A percentile compares a stretch with the other conserved stretches of the same genome.
Evolutionary conservation across 2,888 invertebrate species (phyloP).

Genomic region (Pandemis cinnamomeana): DNA sequence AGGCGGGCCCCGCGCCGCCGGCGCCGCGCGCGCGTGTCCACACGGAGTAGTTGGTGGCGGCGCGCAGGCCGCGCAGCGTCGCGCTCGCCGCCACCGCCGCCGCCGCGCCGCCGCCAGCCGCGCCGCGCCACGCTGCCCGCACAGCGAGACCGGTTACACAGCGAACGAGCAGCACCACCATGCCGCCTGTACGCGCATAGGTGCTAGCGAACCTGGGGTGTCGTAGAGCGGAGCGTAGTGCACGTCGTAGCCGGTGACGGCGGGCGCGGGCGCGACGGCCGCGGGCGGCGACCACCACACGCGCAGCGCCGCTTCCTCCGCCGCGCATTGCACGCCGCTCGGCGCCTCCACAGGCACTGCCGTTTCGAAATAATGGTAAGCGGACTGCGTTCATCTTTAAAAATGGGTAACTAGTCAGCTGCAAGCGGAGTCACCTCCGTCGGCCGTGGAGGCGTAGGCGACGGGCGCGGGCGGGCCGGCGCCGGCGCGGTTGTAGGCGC

Average conservation of each 20-base stretch:
- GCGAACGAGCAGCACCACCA: no score
- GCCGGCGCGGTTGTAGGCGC: constrained; percentile 92
- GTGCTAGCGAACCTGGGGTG: constrained; percentile 49
- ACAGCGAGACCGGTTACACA: no score
- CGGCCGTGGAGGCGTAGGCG: constrained; percentile 89
- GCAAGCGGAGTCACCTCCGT: constrained; percentile 84
- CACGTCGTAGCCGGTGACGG: constrained; percentile 88
- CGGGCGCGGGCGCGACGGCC: constrained; percentile 56
- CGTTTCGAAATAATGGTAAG: not conserved
- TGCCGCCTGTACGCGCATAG: no score
- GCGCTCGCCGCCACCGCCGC: constrained; percentile 79
- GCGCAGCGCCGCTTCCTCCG: constrained; percentile 88
- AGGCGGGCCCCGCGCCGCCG: constrained; percentile 90
- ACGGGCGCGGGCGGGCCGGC: constrained; percentile 90
- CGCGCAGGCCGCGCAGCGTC: constrained; percentile 88
- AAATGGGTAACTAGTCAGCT: no score
- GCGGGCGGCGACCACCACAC: constrained; percentile 89
- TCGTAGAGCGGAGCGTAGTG: constrained; percentile 86
- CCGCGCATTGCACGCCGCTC: constrained; percentile 87
- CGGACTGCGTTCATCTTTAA: no score
- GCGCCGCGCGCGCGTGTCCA: constrained; percentile 91
- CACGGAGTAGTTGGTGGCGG: constrained; percentile 93
- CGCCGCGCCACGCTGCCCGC: constrained; percentile 49
- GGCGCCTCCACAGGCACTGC: constrained; percentile 89
- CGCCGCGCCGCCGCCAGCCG: constrained; percentile 41